Evolutionary conservation across 2,888 invertebrate genomes (phyloP).

Genomic region (Tachina lurida): DNA sequence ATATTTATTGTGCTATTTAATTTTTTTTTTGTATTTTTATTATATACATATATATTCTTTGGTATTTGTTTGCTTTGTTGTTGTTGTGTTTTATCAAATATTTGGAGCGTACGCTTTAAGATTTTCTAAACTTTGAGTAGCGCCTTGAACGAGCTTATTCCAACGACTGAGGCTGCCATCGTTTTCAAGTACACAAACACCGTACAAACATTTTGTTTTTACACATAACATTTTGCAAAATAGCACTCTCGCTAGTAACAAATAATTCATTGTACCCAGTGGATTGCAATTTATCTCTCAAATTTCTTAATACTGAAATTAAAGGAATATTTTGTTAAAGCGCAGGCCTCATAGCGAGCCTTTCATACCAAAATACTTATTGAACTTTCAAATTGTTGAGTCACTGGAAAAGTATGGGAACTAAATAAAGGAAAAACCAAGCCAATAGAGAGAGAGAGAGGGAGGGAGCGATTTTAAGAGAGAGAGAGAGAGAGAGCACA

Average conservation of each 20-base stretch:
- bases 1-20: slow-evolving; percentile 5
- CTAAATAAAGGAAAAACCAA: neutral
- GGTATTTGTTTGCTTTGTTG: slow-evolving; percentile 21
- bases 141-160: slow-evolving; percentile 80
- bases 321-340: neutral
- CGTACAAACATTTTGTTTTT: slow-evolving; percentile 18
- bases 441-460: too few relatives aligned
- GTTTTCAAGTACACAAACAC: slow-evolving; percentile 65
- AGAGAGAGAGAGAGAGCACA: neutral
- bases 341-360: slow-evolving; percentile 31
- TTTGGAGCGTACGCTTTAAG: slow-evolving; percentile 40
- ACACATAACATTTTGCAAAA: neutral
- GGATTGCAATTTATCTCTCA: slow-evolving; percentile 24
- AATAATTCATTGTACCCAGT: slow-evolving; percentile 3
- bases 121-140: slow-evolving; percentile 70
- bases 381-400: slow-evolving; percentile 46
- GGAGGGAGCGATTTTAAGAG: neutral
- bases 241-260: slow-evolving; percentile 6
- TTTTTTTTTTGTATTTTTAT: neutral
- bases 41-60: neutral
- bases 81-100: slow-evolving; percentile 6
- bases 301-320: neutral
- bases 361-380: neutral
- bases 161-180: slow-evolving; percentile 78
- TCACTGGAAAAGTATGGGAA: slow-evolving; percentile 45